These are phyloP conservation scores for Salmo trutta DNA, from an alignment of 2,797 vertebrate species.

Conservation along the genomic window DNA sequence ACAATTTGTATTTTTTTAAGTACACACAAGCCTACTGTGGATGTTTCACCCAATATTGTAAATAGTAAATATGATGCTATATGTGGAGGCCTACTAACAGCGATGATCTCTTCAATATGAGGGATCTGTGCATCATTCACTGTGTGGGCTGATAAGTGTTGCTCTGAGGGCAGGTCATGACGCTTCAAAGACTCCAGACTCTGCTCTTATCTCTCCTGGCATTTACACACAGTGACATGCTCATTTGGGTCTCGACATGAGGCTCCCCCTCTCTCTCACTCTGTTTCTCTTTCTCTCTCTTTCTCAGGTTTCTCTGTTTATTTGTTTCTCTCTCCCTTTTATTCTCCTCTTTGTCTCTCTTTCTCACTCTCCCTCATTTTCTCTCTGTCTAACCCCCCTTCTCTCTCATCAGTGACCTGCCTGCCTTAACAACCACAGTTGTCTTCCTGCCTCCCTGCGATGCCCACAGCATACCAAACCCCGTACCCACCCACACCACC, in stretches of 20 bases:
- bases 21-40: no score
- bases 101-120: background rate
- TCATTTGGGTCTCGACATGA: slow-evolving; percentile 5
- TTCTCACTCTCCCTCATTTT: slow-evolving; percentile 9
- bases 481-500: background rate
- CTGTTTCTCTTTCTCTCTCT: background rate
- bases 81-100: background rate
- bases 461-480: background rate
- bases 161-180: background rate
- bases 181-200: background rate
- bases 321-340: background rate
- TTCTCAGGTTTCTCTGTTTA: background rate
- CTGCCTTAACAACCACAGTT: background rate
- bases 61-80: background rate
- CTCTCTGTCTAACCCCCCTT: background rate
- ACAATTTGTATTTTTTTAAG: background rate
- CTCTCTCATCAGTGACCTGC: background rate
- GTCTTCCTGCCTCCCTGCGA: background rate
- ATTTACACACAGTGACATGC: slow-evolving; percentile 14
- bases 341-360: background rate
- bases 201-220: slow-evolving; percentile 1
- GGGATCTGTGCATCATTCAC: background rate
- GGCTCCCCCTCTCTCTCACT: background rate
- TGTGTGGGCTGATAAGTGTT: background rate
- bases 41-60: no score